Evolutionary conservation across 2,797 vertebrate genomes (phyloP).

Genomic region (Gymnothorax javanicus): DNA sequence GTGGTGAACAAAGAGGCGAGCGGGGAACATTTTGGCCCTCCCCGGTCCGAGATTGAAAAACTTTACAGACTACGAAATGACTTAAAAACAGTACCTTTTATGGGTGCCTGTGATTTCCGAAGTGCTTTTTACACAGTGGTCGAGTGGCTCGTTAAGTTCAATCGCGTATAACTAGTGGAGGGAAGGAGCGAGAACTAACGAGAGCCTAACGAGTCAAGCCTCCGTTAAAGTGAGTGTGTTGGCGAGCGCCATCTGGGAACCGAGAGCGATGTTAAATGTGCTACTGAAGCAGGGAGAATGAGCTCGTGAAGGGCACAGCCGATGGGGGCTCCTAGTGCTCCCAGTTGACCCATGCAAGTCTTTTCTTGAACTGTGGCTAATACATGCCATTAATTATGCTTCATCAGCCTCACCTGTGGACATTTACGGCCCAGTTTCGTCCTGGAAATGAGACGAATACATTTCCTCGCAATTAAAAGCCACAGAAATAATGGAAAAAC

Average conservation of each 20-base stretch:
- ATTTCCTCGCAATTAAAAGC: neutral
- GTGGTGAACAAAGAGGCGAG: conserved; percentile 31
- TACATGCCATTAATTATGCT: neutral
- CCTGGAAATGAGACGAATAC: neutral
- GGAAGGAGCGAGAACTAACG: conserved; percentile 11
- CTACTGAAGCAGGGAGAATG: neutral
- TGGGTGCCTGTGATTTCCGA: conserved; percentile 34
- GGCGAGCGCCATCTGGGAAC: neutral
- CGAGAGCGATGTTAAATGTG: neutral
- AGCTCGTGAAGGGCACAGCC: neutral
- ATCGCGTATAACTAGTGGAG: conserved; percentile 20
- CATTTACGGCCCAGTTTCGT: neutral
- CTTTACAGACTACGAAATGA: conserved; percentile 35
- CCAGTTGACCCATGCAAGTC: conserved; percentile 1
- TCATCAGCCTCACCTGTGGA: neutral
- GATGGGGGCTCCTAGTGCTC: neutral
- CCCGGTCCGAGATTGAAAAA: conserved; percentile 36
- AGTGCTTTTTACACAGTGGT: conserved; percentile 25
- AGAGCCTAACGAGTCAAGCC: conserved; percentile 22
- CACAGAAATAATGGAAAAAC: neutral
- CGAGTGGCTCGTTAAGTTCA: conserved; percentile 24
- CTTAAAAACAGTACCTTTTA: conserved; percentile 14
- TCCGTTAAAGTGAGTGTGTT: neutral
- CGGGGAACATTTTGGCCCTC: conserved; percentile 33
- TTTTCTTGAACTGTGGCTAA: neutral